Conservation (phyloP, 2,797 vertebrate species). For the Peromyscus aztecus region DNA sequence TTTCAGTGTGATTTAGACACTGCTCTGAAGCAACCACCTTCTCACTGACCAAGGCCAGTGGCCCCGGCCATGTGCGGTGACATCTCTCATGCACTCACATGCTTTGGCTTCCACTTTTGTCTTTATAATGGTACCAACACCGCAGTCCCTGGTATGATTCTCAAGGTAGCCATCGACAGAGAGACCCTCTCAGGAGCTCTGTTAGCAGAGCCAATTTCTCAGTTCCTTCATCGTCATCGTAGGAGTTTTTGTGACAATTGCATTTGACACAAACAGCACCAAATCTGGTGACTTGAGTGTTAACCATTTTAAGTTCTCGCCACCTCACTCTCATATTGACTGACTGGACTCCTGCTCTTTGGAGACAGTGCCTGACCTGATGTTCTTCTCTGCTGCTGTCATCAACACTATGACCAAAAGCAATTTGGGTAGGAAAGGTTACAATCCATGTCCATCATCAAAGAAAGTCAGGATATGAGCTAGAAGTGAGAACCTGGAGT, state of each 20-base stretch:
- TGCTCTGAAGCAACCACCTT: background rate
- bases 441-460: background rate
- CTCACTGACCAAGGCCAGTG: background rate
- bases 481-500: background rate
- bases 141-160: too few species aligned
- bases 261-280: background rate
- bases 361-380: background rate
- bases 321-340: background rate
- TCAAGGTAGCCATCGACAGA: background rate
- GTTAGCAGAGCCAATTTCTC: background rate
- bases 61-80: rapidly evolving
- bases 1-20: background rate
- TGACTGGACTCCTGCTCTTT: background rate
- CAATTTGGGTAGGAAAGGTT: background rate
- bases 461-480: background rate
- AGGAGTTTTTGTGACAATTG: background rate
- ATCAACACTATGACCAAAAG: background rate
- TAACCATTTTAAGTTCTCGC: background rate
- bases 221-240: too few species aligned
- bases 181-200: rapidly evolving
- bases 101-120: too few species aligned
- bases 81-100: background rate
- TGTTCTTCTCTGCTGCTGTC: background rate
- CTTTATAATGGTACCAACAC: background rate
- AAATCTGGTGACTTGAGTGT: background rate